These are phyloP conservation scores for Rhabdornis inornatus DNA, from an alignment of 2,113 vertebrate species.

Conservation along the genomic window DNA sequence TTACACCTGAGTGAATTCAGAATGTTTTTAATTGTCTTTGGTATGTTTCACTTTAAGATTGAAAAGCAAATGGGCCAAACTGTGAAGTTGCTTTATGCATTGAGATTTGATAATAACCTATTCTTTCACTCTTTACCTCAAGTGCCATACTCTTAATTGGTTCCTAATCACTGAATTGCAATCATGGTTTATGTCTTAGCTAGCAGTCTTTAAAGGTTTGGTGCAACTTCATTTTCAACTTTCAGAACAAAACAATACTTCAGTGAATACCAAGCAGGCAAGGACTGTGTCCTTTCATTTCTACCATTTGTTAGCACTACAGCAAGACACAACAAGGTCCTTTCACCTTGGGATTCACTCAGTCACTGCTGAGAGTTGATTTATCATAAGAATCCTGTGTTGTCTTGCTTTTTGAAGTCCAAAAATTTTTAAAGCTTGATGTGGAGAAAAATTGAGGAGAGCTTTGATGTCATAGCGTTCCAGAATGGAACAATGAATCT, in stretches of 20 bases:
- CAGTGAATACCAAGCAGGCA: neutral
- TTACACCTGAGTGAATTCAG: conserved; percentile 21
- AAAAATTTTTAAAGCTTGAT: neutral
- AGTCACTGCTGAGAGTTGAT: neutral
- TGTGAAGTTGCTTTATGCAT: neutral
- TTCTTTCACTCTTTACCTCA: neutral
- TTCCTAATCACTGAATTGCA: conserved; percentile 19
- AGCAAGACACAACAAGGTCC: neutral
- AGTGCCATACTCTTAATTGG: neutral
- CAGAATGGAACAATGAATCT: neutral
- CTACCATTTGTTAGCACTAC: neutral
- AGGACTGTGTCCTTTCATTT: neutral
- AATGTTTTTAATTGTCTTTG: conserved; percentile 21
- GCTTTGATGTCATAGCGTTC: neutral
- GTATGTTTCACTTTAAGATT: neutral
- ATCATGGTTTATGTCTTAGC: conserved; percentile 2
- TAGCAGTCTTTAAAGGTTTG: neutral
- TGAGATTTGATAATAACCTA: conserved; percentile 10
- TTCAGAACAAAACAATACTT: neutral
- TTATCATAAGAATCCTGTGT: neutral
- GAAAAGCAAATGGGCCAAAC: neutral
- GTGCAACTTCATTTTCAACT: neutral
- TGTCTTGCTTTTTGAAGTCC: neutral
- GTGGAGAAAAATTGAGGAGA: rapidly evolving
- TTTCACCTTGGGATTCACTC: neutral